Base-by-base conservation (phyloP, 2,113 vertebrate genomes). In the Sinocyclocheilus anshuiensis region DNA sequence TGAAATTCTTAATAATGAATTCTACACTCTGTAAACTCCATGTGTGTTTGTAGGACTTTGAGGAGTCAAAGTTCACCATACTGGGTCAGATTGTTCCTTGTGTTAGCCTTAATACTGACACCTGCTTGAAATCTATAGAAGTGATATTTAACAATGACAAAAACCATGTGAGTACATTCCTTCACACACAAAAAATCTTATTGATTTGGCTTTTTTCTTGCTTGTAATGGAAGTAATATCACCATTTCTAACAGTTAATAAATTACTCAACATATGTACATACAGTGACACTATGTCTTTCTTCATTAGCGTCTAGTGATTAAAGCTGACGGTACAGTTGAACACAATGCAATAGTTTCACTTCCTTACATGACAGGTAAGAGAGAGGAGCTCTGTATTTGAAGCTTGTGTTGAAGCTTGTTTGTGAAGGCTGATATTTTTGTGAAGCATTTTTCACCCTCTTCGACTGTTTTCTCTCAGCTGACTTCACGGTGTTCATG, bases 331-430 rank as follows among this genome's bases (percentile, higher is more conserved):
- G 97, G 97, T 48, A 93, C 89, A 0, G 95, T 98, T 39, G 90
- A 94, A n/a, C 94, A 97, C 83, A 98, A 98, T 9, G 93, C 93
- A 88, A 91, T 94, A 83, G 89, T 95, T 82, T 94, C 83, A 3
- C 93, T 99, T 81, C 98, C 98, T 0, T 96, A 98, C 71, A 92
- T 93, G 55, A 94, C 97, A 88, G 96, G 98, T 99, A 90, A 87
- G 92, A 86, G 80, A 39, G 85, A 7, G 20, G 4, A 67, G 48
- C 11, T 9, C 7, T 33, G 33, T 20, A 18, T 48, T 84, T 29
- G 29, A 29, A 29, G 29, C 29, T 29, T 55, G 20, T 18, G 8
- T 7, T 71, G 29, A 71, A 71, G 10, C 87, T 97, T 67, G 12
- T 67, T 67, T 39, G 67, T 18, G 26, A 69, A 33, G 65, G 6